Evolutionary conservation across 2,888 invertebrate species (phyloP), one percentile per base, ranked within the genome.

Genomic region (Hirtodrosophila duncani): DNA sequence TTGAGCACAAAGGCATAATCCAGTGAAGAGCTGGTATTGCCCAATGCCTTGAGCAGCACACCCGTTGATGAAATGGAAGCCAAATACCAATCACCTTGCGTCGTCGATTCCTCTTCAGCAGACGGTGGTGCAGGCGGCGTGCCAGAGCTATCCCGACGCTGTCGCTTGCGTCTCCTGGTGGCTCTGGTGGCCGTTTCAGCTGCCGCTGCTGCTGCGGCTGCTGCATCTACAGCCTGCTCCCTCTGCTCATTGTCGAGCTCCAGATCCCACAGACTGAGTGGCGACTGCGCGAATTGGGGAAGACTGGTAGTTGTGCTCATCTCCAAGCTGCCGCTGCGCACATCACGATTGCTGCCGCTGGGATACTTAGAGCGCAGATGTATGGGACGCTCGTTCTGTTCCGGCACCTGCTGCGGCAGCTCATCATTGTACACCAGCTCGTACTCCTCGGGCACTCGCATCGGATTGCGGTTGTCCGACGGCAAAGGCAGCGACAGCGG

Each of bases 1-100:
- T 93, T 93, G 4, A 93, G 91, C 3, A 92, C 89, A 83, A 94
- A 93, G 10, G 92, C 88, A 36, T 93, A 86, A 85, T 94, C 91
- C 58, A 90, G 82, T 36, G 88, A 87, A 31, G 88, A 85, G 5
- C 63, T 70, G 6, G 64, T 65, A 20, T 79, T 81, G 79, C 71
- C 88, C 82, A 56, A 85, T 82, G 69, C 88, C 70, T 46, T 89
- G 85, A 75, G 87, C 84, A 88, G 75, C n/a, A 81, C 83, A 1
- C 87, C 89, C 59, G 81, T 86, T 39, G 83, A 85, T 27, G 82
- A 83, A 29, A 86, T 83, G 24, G 83, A 85, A 36, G 86, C 82
- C 45, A 84, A 51, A 51, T 82, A 84, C 72, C 83, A 82, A 39
- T 87, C 83, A 8, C 46, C 39, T 1, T 29, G 17, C 7, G 42